Evolutionary conservation across 2,113 vertebrate species (phyloP).

Genomic region (Casuarius casuarius): DNA sequence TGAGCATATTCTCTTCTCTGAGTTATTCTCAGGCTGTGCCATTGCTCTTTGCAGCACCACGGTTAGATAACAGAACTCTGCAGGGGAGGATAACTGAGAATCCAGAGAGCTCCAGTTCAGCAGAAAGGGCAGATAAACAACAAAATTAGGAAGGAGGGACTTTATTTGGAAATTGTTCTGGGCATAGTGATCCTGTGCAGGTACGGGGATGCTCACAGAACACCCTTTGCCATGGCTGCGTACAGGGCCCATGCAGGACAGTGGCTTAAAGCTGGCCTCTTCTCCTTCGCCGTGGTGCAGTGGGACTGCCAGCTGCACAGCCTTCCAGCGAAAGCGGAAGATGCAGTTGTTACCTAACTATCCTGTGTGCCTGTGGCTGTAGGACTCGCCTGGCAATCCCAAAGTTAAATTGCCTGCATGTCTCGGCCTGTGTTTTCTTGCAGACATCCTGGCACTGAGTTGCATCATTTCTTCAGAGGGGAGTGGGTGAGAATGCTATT

Average conservation of each 20-base stretch:
- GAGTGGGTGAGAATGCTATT: conserved; percentile 12
- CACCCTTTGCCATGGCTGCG: background rate
- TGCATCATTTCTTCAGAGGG: background rate
- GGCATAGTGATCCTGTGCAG: background rate
- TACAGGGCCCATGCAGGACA: background rate
- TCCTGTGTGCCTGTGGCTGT: background rate
- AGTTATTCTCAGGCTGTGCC: background rate
- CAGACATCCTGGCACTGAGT: background rate
- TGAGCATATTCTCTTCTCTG: background rate
- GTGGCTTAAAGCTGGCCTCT: background rate
- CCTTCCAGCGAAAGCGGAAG: background rate
- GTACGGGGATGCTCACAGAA: background rate
- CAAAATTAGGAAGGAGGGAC: background rate
- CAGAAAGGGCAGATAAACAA: background rate
- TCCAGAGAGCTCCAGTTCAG: background rate
- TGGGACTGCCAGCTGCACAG: background rate
- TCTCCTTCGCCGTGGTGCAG: background rate
- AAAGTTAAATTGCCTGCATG: background rate
- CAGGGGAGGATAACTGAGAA: background rate
- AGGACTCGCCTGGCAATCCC: background rate
- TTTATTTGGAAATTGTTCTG: background rate
- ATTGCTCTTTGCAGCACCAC: background rate
- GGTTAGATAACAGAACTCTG: background rate
- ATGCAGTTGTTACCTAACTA: background rate
- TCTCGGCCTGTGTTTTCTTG: conserved; percentile 7